Evolutionary conservation across 1,140 invertebrate species (phyloP).

Genomic region (Notospermus geniculatus): DNA sequence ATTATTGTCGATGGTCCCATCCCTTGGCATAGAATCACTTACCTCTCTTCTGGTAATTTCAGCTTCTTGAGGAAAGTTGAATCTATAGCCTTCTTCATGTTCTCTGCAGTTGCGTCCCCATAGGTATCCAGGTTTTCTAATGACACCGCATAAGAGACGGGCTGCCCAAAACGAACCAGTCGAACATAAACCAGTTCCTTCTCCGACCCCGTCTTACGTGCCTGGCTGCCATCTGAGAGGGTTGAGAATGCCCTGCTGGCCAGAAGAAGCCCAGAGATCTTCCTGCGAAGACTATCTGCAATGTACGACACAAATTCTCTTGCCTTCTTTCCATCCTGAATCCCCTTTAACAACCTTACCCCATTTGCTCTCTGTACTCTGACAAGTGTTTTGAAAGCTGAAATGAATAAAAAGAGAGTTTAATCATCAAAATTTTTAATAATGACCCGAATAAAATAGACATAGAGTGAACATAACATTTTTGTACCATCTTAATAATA

Average conservation of each 20-base stretch:
- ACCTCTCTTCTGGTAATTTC: neutral
- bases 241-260: neutral
- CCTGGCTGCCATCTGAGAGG: neutral
- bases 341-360: neutral
- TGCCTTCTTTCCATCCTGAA: neutral
- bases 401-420: too few species aligned
- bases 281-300: neutral
- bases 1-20: neutral
- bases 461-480: too few species aligned
- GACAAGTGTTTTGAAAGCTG: constrained; percentile 1
- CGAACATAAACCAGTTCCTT: neutral
- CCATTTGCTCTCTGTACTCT: neutral
- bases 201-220: neutral
- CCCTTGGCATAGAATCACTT: neutral
- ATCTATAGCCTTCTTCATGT: neutral
- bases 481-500: too few species aligned
- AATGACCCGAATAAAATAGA: too few species aligned
- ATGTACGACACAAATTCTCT: neutral
- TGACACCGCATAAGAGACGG: neutral
- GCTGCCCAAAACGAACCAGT: neutral
- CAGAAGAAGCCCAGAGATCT: neutral
- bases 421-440: too few species aligned
- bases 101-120: neutral
- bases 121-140: neutral
- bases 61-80: neutral